Conservation (phyloP, 1,140 invertebrate species). For the Trichonephila inaurata region DNA sequence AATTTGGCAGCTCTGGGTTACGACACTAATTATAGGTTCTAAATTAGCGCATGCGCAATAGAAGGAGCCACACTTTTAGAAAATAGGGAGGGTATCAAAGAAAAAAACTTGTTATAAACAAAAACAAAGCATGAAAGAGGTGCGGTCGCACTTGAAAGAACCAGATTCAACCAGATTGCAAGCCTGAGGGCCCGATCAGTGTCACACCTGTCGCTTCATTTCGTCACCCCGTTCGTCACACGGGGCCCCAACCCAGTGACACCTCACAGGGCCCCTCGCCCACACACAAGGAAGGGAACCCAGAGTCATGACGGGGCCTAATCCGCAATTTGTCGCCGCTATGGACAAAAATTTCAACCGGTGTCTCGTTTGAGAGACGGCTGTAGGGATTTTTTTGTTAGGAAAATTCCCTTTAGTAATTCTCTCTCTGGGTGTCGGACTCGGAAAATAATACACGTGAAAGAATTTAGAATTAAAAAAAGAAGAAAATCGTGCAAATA, state of each 20-base stretch:
- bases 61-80: neutral
- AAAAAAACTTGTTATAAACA: neutral
- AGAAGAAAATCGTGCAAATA: neutral
- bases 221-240: slow-evolving; percentile 39
- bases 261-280: slow-evolving; percentile 41
- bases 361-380: neutral
- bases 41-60: slow-evolving; percentile 19
- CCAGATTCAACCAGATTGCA: slow-evolving; percentile 12
- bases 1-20: neutral
- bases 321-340: slow-evolving; percentile 52
- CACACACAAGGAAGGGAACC: slow-evolving; percentile 19
- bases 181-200: slow-evolving; percentile 12
- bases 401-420: neutral
- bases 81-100: neutral
- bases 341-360: slow-evolving; percentile 50
- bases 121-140: slow-evolving; percentile 34
- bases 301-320: neutral
- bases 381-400: slow-evolving; percentile 2
- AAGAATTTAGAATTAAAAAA: neutral
- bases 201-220: slow-evolving; percentile 57
- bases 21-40: slow-evolving; percentile 21
- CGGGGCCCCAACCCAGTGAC: neutral
- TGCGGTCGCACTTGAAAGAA: slow-evolving; percentile 32
- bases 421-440: neutral
- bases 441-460: neutral